phyloP scores from a whole-genome alignment of 1,140 invertebrate species.

The Sycophila sp. region DNA sequence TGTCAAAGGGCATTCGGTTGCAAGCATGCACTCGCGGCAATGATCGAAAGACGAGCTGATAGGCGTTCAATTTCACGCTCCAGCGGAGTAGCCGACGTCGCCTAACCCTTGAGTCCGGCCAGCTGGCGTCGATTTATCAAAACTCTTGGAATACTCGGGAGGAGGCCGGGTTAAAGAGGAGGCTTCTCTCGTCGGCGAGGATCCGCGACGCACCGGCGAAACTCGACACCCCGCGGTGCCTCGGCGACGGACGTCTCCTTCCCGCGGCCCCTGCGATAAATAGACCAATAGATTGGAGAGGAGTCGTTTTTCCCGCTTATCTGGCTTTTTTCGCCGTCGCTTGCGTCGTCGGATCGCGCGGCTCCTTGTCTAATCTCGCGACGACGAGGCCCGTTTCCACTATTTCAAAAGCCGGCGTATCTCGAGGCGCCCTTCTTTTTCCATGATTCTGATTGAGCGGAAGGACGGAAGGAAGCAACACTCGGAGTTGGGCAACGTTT shows the following conservation, averaged over 20 bases:
- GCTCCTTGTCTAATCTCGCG: conserved; percentile 3
- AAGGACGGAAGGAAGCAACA: too few relatives aligned
- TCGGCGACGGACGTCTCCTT: too few relatives aligned
- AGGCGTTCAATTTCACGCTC: conserved; percentile 29
- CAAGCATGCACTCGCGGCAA: conserved; percentile 20
- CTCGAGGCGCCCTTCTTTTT: too few relatives aligned
- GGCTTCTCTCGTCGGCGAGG: conserved; percentile 25
- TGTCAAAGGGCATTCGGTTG: neutral
- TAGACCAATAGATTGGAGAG: neutral
- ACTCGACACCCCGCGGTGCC: too few relatives aligned
- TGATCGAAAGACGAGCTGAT: conserved; percentile 34
- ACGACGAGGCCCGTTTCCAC: neutral
- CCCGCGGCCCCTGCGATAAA: too few relatives aligned
- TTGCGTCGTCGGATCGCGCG: neutral
- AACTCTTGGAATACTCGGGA: conserved; percentile 32
- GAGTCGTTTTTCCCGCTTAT: conserved; percentile 10
- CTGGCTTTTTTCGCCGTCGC: neutral
- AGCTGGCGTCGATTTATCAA: conserved; percentile 52
- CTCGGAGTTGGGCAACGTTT: too few relatives aligned
- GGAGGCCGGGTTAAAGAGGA: conserved; percentile 14
- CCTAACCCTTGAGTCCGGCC: conserved; percentile 38
- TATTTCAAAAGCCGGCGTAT: too few relatives aligned
- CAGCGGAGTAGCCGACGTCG: conserved; percentile 39
- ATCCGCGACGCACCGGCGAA: conserved; percentile 39
- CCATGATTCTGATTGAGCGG: too few relatives aligned